Base-by-base conservation (phyloP, 2,113 vertebrate species). In the Apteryx mantelli region DNA sequence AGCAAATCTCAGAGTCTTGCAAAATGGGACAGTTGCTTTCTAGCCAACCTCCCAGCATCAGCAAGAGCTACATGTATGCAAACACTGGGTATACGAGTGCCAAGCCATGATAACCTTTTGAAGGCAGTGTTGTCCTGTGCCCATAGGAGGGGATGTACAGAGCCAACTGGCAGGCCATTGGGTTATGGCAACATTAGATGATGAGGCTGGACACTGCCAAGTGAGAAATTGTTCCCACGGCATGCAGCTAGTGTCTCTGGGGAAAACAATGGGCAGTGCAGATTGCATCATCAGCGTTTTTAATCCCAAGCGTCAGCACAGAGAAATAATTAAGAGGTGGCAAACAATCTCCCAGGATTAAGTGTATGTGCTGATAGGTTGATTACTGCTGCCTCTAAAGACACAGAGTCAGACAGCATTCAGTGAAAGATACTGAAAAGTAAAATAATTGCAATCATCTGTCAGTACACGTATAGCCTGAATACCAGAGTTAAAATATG, bases 271-370 rank as follows among this genome's bases (percentile, higher is more conserved):
- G 76, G 55, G 71, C 50, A 34, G 40, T 13, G 36, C 11, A 38
- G 87, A 4, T 96, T 94, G 85, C 95, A 91, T 96, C 94, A 89
- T 80, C 70, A 24, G 58, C 88, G 65, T 82, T 93, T 95, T 95
- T 91, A 88, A 94, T 93, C 85, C 89, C 71, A 30, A 25, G 4
- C 10, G 26, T 40, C 70, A 77, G 34, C 17, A 34, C 40, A 34
- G 66, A 58, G 82, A 76, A 83, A 63, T 66, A 82, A 91, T 80
- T 60, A 50, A 53, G 71, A 85, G 20, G 63, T 85, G 87, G 21
- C 48, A 88, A 71, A 50, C 61, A 55, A 32, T 40, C 34, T 95
- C 48, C 48, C 0, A 0, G 24, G 58, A 65, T 65, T 65, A n/a
- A 79, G 46, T 0, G 0, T 52, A 9, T 71, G 65, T 28, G 69